Base-by-base conservation (phyloP, 37 sponge, comb jelly and placozoan species). In the Chondrosia reniformis region DNA sequence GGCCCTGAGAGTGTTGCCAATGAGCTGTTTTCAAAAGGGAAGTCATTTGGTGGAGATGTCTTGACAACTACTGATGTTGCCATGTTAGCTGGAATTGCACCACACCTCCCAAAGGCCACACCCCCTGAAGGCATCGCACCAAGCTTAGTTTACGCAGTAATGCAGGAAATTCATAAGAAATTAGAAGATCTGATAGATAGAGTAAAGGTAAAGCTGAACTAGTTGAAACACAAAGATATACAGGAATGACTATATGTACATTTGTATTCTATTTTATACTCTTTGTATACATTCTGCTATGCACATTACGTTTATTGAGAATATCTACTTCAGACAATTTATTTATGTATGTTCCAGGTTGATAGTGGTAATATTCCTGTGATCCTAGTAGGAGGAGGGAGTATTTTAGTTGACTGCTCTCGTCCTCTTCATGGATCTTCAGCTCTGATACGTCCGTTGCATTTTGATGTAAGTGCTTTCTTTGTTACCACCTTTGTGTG, bases 201-300 rank as follows among this genome's bases (percentile, higher is more conserved):
- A 13, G 80, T 89, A 46, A 93, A 93, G 90, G 94, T 93, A 81
- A 0, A n/a, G n/a, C n/a, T n/a, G n/a, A n/a, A n/a, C n/a, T n/a
- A n/a, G n/a, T n/a, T n/a, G n/a, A n/a, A n/a, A n/a, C n/a, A n/a
- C n/a, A n/a, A n/a, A n/a, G n/a, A n/a, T n/a, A n/a, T n/a, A n/a
- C n/a, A n/a, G n/a, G n/a, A n/a, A n/a, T n/a, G n/a, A n/a, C n/a
- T n/a, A n/a, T n/a, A n/a, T n/a, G n/a, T n/a, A n/a, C n/a, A n/a
- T n/a, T n/a, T n/a, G n/a, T n/a, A n/a, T n/a, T n/a, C n/a, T n/a
- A n/a, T n/a, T n/a, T n/a, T n/a, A n/a, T n/a, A n/a, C n/a, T n/a
- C n/a, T n/a, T n/a, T n/a, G n/a, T n/a, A n/a, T n/a, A n/a, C n/a
- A n/a, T n/a, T n/a, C n/a, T n/a, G n/a, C n/a, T n/a, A n/a, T n/a